Evolutionary conservation across 2,113 vertebrate genomes (phyloP).

Genomic region (Rousettus leschenaultii): DNA sequence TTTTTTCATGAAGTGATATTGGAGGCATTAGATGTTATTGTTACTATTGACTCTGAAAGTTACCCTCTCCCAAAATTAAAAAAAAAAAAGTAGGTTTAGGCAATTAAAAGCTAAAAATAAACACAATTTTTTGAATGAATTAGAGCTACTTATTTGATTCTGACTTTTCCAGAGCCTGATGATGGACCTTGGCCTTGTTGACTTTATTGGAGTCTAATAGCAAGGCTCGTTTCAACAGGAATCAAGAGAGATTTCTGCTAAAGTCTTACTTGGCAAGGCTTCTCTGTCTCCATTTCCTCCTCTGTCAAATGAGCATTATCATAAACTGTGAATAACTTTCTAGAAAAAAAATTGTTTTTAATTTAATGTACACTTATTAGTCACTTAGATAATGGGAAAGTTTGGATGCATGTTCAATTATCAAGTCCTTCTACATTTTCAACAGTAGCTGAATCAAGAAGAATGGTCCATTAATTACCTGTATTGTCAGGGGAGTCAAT

Average conservation of each 20-base stretch:
- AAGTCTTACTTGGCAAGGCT: slow-evolving; percentile 46
- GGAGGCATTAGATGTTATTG: not conserved
- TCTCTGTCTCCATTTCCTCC: slow-evolving; percentile 41
- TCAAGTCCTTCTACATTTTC: slow-evolving; percentile 46
- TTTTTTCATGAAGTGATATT: not conserved
- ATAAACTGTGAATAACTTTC: slow-evolving; percentile 53
- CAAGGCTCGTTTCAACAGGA: not conserved
- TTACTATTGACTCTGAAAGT: not conserved
- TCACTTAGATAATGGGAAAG: slow-evolving; percentile 74
- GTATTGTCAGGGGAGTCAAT: slow-evolving; percentile 60
- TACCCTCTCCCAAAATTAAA: not conserved
- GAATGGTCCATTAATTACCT: slow-evolving; percentile 75
- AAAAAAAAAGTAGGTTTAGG: not conserved
- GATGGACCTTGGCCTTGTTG: not conserved
- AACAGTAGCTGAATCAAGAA: slow-evolving; percentile 53
- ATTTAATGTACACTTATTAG: slow-evolving; percentile 63
- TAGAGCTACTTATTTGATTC: not conserved
- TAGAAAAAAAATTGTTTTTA: slow-evolving; percentile 52
- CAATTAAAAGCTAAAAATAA: not conserved
- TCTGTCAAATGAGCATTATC: slow-evolving; percentile 37
- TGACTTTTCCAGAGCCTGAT: not conserved
- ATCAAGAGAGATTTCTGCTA: slow-evolving; percentile 12
- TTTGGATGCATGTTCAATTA: slow-evolving; percentile 68
- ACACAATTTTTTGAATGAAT: not conserved
- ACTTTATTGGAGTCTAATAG: not conserved